Base-by-base conservation (phyloP, 2,888 invertebrate species). In the Pheosia gnoma region DNA sequence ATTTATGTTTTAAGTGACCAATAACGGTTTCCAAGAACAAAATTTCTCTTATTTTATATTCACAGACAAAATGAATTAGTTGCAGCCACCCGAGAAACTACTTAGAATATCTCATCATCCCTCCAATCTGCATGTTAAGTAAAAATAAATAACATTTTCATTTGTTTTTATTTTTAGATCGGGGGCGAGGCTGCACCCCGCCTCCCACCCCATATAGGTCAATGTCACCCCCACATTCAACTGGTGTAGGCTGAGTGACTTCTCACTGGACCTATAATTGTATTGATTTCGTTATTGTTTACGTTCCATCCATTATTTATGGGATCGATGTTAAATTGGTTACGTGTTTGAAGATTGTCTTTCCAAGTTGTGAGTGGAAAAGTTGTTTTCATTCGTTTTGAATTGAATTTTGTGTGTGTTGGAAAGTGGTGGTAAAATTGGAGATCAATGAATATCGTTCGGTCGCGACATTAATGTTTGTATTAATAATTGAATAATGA, bases 151-250 rank as follows among this genome's bases (percentile, higher is more conserved):
- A 61, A 63, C 61, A 80, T 82, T 81, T 80, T 71, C 79, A 79
- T 79, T 77, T 80, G 79, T 79, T 77, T 80, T 71, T 80, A 78
- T 82, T 79, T 79, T 74, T 71, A 70, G 66, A 71, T 53, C 37
- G 63, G 64, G 69, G 66, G 61, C 65, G 65, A 60, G 66, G 58
- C 25, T 39, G 59, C 65, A 70, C 73, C 58, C 38, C 39, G 55
- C 62, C 59, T 65, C 66, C 71, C 63, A 57, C 62, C 57, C 65
- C 63, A 86, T 76, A 58, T 86, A 66, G 88, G 88, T 89, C 89
- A 89, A 84, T 87, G 89, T 84, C 87, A 72, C 66, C 25, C 25
- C 57, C 63, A 68, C 78, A 83, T 86, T 89, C 87, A 89, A 91
- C 89, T 84, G 83, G 75, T 75, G 64, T 62, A 36, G 76, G 73